These are phyloP conservation scores for Cryptotermes secundus DNA, from an alignment of 1,140 invertebrate species.

Conservation along the genomic window DNA sequence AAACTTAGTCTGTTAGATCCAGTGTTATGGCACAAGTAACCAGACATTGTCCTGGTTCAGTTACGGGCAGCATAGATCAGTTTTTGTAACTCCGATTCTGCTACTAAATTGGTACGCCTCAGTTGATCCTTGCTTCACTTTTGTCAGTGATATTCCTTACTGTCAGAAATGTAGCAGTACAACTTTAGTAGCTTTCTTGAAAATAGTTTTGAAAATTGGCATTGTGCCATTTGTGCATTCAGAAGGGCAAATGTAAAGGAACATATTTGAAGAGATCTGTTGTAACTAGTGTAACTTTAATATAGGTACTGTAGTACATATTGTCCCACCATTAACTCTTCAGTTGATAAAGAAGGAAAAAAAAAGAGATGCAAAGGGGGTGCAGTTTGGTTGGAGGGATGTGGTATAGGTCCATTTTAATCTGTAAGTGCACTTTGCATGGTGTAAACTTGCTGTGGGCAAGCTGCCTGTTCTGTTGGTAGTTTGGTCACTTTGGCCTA, in stretches of 20 bases:
- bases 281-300: conserved; percentile 20
- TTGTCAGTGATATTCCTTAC: too few relatives aligned
- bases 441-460: conserved; percentile 18
- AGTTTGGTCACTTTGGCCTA: conserved; percentile 19
- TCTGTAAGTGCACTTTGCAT: conserved; percentile 28
- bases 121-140: background rate
- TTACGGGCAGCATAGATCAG: too few relatives aligned
- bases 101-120: background rate
- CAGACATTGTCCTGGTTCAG: background rate
- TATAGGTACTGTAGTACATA: conserved; percentile 12
- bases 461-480: conserved; percentile 21
- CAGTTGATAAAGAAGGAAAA: background rate
- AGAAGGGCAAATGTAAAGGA: background rate
- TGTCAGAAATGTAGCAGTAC: background rate
- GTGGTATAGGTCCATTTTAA: conserved; percentile 20
- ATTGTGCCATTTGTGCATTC: conserved; percentile 1
- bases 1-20: conserved; percentile 16
- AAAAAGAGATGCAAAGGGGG: too few relatives aligned
- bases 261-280: background rate
- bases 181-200: background rate
- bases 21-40: conserved; percentile 1
- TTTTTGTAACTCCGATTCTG: too few relatives aligned
- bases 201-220: background rate
- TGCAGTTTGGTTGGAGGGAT: background rate
- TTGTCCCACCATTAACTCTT: background rate